Conservation (phyloP, 2,797 vertebrate genomes). For the Lindbergichthys nudifrons region DNA sequence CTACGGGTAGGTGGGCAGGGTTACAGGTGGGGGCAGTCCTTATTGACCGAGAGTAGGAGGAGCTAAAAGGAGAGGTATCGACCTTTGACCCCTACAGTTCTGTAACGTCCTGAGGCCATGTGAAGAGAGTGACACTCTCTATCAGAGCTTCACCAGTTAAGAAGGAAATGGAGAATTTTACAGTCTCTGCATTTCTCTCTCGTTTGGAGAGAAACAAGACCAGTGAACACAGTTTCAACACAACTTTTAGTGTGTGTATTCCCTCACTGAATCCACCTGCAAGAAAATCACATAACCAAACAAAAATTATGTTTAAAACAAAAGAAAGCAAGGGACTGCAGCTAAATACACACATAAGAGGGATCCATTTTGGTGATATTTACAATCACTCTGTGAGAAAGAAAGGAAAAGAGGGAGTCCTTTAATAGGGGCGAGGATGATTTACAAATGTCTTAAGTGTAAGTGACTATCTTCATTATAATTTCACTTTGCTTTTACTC, state of each 20-base stretch:
- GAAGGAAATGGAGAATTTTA: conserved; percentile 64
- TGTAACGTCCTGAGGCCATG: conserved; percentile 76
- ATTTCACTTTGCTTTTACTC: conserved; percentile 79
- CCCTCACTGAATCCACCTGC: conserved; percentile 82
- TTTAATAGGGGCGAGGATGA: conserved; percentile 66
- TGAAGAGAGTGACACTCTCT: conserved; percentile 67
- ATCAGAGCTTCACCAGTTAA: conserved; percentile 50
- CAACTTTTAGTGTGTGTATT: conserved; percentile 85
- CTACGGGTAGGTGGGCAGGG: conserved; percentile 62
- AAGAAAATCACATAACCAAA: conserved; percentile 79
- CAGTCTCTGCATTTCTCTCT: conserved; percentile 70
- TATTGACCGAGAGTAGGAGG: conserved; percentile 63
- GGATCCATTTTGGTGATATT: conserved; percentile 83
- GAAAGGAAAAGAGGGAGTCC: conserved; percentile 68
- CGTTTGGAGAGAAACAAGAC: conserved; percentile 67
- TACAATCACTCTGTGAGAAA: conserved; percentile 85
- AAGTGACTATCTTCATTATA: conserved; percentile 80
- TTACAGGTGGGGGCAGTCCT: conserved; percentile 61
- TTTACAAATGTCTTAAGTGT: conserved; percentile 79
- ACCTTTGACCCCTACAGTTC: conserved; percentile 77
- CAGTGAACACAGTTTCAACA: conserved; percentile 83
- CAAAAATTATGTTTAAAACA: conserved; percentile 58
- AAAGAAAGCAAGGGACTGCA: conserved; percentile 71
- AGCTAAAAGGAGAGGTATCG: conserved; percentile 76
- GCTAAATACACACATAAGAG: conserved; percentile 81